A percentile compares a stretch with the other conserved stretches of the same genome.
Conservation (phyloP, 2,888 invertebrate genomes). For the Mamestra brassicae region DNA sequence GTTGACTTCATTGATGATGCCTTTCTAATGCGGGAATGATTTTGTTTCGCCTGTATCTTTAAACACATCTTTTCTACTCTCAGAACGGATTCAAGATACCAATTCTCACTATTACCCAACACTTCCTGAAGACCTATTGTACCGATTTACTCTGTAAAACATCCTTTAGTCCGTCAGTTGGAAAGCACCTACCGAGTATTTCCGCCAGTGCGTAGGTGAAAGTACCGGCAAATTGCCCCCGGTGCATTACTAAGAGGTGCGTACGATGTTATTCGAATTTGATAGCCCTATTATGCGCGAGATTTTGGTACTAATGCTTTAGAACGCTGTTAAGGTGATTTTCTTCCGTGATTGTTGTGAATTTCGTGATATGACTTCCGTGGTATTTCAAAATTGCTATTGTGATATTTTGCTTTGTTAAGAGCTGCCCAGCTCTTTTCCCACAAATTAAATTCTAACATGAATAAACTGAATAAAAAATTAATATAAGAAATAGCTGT, state of each 20-base stretch:
- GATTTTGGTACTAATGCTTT: slow-evolving; percentile 58
- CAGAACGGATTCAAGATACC: slow-evolving; percentile 4
- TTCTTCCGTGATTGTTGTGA: slow-evolving; percentile 41
- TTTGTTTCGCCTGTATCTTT: background rate
- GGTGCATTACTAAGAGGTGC: slow-evolving; percentile 62
- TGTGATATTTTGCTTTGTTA: slow-evolving; percentile 6
- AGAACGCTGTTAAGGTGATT: slow-evolving; percentile 23
- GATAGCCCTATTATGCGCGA: slow-evolving; percentile 64
- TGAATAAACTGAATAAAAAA: background rate
- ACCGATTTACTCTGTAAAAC: slow-evolving; percentile 48
- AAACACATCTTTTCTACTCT: slow-evolving; percentile 5
- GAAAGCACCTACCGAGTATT: slow-evolving; percentile 64
- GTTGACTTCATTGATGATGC: background rate
- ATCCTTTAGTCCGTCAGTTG: slow-evolving; percentile 61
- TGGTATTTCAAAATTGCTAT: slow-evolving; percentile 11
- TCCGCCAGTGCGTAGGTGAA: slow-evolving; percentile 74
- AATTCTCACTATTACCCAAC: slow-evolving; percentile 38
- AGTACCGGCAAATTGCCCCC: slow-evolving; percentile 73
- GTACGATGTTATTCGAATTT: slow-evolving; percentile 68
- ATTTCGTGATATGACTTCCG: slow-evolving; percentile 31
- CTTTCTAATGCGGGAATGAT: background rate
- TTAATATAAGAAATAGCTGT: background rate
- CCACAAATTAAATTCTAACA: background rate
- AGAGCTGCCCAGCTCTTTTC: background rate
- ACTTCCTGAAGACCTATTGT: slow-evolving; percentile 49